phyloP scores from a whole-genome alignment of 1,140 invertebrate genomes.

The Drosophila insularis region DNA sequence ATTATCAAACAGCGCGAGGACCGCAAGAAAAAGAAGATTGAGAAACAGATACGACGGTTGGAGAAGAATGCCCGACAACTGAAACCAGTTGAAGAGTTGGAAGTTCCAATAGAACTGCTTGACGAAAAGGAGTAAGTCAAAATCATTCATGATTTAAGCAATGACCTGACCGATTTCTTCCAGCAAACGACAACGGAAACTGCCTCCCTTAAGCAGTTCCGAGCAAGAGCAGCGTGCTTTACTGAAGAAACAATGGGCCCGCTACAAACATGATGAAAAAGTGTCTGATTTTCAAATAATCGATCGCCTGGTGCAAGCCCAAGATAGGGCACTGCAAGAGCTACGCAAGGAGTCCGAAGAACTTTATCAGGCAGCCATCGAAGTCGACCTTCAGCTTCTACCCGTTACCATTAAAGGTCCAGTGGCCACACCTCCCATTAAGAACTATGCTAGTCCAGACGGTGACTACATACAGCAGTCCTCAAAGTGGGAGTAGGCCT shows the following conservation, averaged over 20 bases:
- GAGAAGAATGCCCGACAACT: constrained; percentile 89
- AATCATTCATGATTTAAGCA: neutral
- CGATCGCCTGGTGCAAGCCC: constrained; percentile 86
- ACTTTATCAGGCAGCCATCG: constrained; percentile 91
- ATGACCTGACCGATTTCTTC: constrained; percentile 25
- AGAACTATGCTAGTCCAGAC: constrained; percentile 90
- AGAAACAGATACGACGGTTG: constrained; percentile 91
- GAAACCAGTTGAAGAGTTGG: constrained; percentile 92
- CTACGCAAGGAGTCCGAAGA: constrained; percentile 90
- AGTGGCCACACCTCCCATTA: constrained; percentile 89
- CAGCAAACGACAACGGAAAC: constrained; percentile 84
- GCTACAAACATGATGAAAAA: constrained; percentile 87
- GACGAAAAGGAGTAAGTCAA: constrained; percentile 86
- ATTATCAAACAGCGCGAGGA: constrained; percentile 91
- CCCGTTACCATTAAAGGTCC: constrained; percentile 88
- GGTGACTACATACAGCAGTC: constrained; percentile 93
- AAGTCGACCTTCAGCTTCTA: constrained; percentile 88
- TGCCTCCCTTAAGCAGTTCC: constrained; percentile 82
- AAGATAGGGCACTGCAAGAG: constrained; percentile 90
- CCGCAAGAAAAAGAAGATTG: constrained; percentile 89
- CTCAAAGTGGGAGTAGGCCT: constrained; percentile 87
- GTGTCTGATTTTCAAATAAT: constrained; percentile 86
- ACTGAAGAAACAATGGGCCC: constrained; percentile 89
- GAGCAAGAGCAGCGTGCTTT: constrained; percentile 84
- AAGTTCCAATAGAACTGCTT: constrained; percentile 87